A percentile compares a stretch with the other conserved stretches of the same genome.
Evolutionary conservation across 2,113 vertebrate genomes (phyloP).

Genomic region (Rhadina sibilatrix): DNA sequence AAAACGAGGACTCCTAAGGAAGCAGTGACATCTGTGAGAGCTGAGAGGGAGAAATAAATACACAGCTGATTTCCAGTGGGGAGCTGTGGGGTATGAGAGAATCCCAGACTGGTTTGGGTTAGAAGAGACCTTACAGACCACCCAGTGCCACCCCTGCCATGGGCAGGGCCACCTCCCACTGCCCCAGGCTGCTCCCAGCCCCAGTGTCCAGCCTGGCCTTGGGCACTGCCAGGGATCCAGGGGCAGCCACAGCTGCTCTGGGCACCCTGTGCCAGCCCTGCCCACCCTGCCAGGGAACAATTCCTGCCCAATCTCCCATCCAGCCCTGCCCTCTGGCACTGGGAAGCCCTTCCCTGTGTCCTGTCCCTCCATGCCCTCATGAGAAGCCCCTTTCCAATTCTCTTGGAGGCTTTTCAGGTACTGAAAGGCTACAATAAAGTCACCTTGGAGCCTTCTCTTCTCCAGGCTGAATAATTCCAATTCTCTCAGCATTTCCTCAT

Average conservation of each 20-base stretch:
- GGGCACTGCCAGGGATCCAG: background rate
- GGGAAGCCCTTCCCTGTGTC: background rate
- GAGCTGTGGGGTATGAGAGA: background rate
- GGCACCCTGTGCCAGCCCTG: background rate
- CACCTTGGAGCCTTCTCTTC: background rate
- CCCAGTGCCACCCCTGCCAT: fast-evolving
- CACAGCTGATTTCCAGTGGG: background rate
- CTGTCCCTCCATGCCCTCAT: background rate
- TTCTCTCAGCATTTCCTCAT: background rate
- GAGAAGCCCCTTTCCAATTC: background rate
- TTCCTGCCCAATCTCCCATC: background rate
- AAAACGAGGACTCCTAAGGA: background rate
- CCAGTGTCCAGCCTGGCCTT: background rate
- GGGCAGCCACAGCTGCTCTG: background rate
- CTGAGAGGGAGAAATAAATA: background rate
- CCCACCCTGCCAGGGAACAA: background rate
- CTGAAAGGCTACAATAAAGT: background rate
- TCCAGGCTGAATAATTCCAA: background rate
- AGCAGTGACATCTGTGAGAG: background rate
- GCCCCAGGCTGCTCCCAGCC: background rate
- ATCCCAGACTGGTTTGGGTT: background rate
- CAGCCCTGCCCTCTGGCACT: background rate
- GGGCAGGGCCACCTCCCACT: background rate
- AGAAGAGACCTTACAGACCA: fast-evolving
- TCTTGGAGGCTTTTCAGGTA: background rate